Evolutionary conservation across 1,140 invertebrate genomes (phyloP).

Genomic region (Drosophila virilis): DNA sequence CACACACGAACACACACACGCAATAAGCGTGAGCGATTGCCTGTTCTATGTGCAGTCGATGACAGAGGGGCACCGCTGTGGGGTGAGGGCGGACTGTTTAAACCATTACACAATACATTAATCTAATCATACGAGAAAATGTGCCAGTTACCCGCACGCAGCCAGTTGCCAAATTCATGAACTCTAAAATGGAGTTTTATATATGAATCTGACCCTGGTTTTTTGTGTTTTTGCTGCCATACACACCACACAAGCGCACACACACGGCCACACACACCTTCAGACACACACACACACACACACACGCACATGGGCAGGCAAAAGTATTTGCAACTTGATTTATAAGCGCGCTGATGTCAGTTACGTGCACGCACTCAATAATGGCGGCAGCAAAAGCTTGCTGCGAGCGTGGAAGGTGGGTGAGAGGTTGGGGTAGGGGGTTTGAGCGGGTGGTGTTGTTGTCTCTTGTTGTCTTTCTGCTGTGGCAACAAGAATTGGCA

Average conservation of each 20-base stretch:
- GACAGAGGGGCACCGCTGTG: neutral
- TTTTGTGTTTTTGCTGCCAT: conserved; percentile 6
- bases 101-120: conserved; percentile 78
- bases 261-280: neutral
- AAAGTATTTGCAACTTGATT: conserved; percentile 79
- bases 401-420: neutral
- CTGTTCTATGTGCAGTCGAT: conserved; percentile 14
- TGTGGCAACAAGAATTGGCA: conserved; percentile 51
- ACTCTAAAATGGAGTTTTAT: conserved; percentile 65
- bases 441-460: neutral
- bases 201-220: conserved; percentile 16
- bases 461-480: conserved; percentile 52
- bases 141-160: conserved; percentile 21
- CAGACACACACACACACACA: neutral
- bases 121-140: conserved; percentile 76
- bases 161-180: conserved; percentile 62
- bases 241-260: conserved; percentile 3
- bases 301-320: conserved; percentile 10
- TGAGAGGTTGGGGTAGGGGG: neutral
- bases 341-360: conserved; percentile 80
- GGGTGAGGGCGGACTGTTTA: conserved; percentile 4
- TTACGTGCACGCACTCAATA: conserved; percentile 80
- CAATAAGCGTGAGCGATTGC: conserved; percentile 21
- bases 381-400: conserved; percentile 31
- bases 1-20: conserved; percentile 25